phyloP scores from a whole-genome alignment of 1,140 invertebrate species.

The Drosophila nasuta region DNA sequence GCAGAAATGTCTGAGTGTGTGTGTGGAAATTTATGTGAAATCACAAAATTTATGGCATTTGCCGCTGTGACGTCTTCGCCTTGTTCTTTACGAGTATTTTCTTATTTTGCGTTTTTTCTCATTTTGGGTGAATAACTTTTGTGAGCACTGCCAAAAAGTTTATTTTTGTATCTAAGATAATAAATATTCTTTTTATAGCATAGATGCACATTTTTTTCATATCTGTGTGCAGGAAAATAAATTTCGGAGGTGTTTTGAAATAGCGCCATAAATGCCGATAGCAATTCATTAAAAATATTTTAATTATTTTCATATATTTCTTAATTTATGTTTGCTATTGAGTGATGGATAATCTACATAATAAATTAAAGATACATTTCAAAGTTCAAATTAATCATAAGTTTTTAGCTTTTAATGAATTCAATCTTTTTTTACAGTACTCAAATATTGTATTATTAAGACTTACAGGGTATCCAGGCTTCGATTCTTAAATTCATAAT shows the following conservation, averaged over 20 bases:
- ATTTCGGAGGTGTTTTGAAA: too few relatives aligned
- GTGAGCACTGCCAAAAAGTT: slow-evolving; percentile 63
- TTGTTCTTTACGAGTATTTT: slow-evolving; percentile 10
- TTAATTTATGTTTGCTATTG: too few relatives aligned
- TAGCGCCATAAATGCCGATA: too few relatives aligned
- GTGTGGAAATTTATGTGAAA: slow-evolving; percentile 71
- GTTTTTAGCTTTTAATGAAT: too few relatives aligned
- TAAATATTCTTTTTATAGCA: slow-evolving; percentile 15
- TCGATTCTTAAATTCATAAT: slow-evolving; percentile 1
- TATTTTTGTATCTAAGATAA: slow-evolving; percentile 35
- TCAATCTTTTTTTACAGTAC: too few relatives aligned
- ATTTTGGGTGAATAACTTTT: slow-evolving; percentile 43
- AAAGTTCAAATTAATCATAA: too few relatives aligned
- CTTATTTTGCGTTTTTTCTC: slow-evolving; percentile 3
- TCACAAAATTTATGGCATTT: slow-evolving; percentile 78
- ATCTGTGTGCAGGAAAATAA: not conserved
- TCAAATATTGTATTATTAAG: too few relatives aligned
- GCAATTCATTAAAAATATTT: too few relatives aligned
- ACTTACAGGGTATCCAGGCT: slow-evolving; percentile 12
- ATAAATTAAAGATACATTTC: too few relatives aligned
- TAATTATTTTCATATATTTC: too few relatives aligned
- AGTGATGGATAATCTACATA: too few relatives aligned
- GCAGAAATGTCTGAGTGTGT: not conserved
- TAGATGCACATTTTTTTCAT: not conserved
- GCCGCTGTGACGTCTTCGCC: slow-evolving; percentile 32